Conservation (phyloP, 2,888 invertebrate genomes). For the Leptopterna dolabrata region DNA sequence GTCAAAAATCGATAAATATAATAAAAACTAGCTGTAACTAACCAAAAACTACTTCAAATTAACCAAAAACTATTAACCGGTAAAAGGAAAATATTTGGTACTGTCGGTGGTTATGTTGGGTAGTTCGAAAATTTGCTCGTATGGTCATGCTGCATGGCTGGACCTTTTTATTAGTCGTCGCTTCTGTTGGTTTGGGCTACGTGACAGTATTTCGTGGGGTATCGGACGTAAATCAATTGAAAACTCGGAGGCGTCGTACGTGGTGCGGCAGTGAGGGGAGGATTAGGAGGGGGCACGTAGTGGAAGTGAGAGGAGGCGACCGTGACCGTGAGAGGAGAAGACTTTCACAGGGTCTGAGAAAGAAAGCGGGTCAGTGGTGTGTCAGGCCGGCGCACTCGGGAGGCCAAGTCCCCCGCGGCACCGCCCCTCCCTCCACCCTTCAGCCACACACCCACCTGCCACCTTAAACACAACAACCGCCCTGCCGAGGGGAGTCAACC, state of each 20-base stretch:
- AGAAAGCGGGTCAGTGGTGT: constrained; percentile 8
- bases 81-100: no score
- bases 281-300: neutral
- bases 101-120: no score
- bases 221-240: neutral
- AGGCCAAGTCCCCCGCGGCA: neutral
- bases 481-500: no score
- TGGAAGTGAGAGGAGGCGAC: constrained; percentile 33
- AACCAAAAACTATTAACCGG: no score
- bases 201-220: neutral
- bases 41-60: no score
- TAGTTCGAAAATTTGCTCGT: no score
- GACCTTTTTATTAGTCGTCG: neutral
- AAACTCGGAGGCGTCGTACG: neutral
- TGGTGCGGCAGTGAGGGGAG: neutral
- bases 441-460: no score
- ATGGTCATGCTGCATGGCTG: no score
- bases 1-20: no score
- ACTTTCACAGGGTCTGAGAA: constrained; percentile 34
- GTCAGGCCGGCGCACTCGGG: constrained; percentile 32
- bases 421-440: neutral
- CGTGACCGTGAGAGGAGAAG: constrained; percentile 52
- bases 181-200: neutral
- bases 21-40: no score
- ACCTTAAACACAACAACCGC: no score